Percentiles rank a stretch among this genome's conserved stretches.
These are phyloP conservation scores for Drosophila kurseongensis DNA, from an alignment of 1,140 invertebrate species.

Conservation along the genomic window DNA sequence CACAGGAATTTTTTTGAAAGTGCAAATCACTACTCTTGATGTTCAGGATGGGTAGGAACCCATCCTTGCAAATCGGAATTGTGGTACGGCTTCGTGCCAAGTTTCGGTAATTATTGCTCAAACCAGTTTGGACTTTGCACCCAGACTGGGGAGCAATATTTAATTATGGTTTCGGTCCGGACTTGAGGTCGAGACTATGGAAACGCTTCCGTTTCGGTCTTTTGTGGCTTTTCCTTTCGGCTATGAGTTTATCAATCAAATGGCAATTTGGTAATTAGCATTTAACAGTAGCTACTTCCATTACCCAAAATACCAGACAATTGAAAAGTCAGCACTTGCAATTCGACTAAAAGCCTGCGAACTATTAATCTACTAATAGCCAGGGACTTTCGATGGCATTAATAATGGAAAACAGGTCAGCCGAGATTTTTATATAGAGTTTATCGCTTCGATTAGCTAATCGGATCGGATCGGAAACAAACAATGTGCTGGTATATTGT, in stretches of 20 bases:
- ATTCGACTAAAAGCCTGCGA: constrained; percentile 32
- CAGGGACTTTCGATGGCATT: constrained; percentile 8
- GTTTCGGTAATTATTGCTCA: constrained; percentile 67
- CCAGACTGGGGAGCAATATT: constrained; percentile 60
- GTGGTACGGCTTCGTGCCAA: constrained; percentile 45
- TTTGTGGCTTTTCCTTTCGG: constrained; percentile 20
- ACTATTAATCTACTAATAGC: constrained; percentile 48
- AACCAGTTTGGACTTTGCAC: constrained; percentile 41
- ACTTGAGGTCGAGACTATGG: constrained; percentile 18
- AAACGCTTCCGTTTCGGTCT: constrained; percentile 2
- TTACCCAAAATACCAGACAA: constrained; percentile 25
- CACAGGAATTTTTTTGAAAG: background rate
- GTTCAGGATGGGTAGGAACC: no score
- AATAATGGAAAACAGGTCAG: constrained; percentile 24
- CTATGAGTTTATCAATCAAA: constrained; percentile 48
- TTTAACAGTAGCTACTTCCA: constrained; percentile 36
- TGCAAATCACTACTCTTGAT: background rate
- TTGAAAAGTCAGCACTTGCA: constrained; percentile 39
- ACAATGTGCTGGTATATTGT: constrained; percentile 38
- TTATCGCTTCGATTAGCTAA: constrained; percentile 70
- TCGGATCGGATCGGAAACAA: constrained; percentile 48
- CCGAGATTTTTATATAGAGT: constrained; percentile 33
- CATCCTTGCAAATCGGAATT: constrained; percentile 39
- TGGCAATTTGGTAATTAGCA: constrained; percentile 55
- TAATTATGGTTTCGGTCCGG: constrained; percentile 66